Conservation (phyloP, 2,797 vertebrate species). For the Distichodus sexfasciatus region DNA sequence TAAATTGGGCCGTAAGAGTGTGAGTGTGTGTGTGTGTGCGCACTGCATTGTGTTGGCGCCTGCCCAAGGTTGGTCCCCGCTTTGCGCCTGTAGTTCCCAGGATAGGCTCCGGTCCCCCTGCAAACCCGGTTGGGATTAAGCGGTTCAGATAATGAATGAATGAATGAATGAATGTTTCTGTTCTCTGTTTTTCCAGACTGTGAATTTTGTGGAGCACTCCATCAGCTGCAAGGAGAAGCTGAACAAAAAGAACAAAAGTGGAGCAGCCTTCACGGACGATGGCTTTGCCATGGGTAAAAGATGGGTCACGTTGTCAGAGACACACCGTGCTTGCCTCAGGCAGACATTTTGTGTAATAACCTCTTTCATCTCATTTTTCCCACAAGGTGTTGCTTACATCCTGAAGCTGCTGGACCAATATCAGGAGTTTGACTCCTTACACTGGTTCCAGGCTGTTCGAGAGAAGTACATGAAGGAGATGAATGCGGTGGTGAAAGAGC, state of each 20-base stretch:
- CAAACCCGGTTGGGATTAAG: no score
- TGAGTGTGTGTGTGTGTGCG: no score
- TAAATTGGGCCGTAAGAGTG: no score
- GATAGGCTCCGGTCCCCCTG: no score
- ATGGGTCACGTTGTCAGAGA: not conserved
- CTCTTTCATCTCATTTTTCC: not conserved
- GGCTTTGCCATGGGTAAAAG: conserved; percentile 97
- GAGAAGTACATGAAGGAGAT: conserved; percentile 96
- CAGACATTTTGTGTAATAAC: not conserved
- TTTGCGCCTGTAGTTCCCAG: no score
- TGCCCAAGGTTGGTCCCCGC: no score
- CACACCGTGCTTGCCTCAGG: not conserved
- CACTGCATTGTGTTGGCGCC: no score
- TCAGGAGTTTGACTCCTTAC: conserved; percentile 96
- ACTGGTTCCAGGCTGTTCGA: conserved; percentile 98
- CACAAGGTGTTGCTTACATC: conserved; percentile 94
- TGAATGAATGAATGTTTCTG: no score
- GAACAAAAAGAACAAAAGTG: conserved; percentile 97
- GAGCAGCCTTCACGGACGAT: conserved; percentile 96
- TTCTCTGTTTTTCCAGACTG: conserved; percentile 71
- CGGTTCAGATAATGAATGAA: no score
- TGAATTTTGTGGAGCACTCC: conserved; percentile 98
- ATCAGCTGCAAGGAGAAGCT: conserved; percentile 97
- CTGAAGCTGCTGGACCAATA: conserved; percentile 98
- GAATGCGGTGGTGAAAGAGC: conserved; percentile 90